Evolutionary conservation across 2,797 vertebrate species (phyloP), one percentile per base, ranked within the genome.

Genomic region (Semotilus atromaculatus): DNA sequence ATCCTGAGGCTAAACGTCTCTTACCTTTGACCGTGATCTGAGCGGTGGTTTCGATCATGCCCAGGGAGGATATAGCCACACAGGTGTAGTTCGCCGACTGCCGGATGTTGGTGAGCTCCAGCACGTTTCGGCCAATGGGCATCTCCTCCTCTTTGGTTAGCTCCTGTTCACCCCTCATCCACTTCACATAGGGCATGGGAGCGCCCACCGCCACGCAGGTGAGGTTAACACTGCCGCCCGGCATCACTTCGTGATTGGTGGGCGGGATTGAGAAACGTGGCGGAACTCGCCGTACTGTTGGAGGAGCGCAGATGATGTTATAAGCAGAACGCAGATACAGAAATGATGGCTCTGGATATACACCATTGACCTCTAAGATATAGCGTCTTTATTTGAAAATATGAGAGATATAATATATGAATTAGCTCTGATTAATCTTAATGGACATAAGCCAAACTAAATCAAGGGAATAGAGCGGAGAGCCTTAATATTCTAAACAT

Each of bases 201-300:
- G 98, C 97, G 0, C 98, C 98, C 58, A 99, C 98, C 0, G 98
- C 98, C 81, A 99, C 98, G 0, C 98, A 99, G 0, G 98, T 99
- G 87, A 99, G 96, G 94, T 99, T 99, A 86, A 99, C 95, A 0
- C 96, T 97, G 92, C 98, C 98, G 0, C 97, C 97, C 0, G 98
- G 98, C 98, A 99, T 99, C 92, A 99, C 97, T 93, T 99, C 97
- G 0, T 98, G 96, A 94, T 96, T 96, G 92, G 95, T 97, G 19
- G 98, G 98, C 85, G 98, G 98, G 91, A 99, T 99, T 92, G 98
- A 99, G 95, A 99, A 99, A 87, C 98, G 97, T 70, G 98, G 98
- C 72, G 98, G 97, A 89, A 99, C 98, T 3, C 97, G 97, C 3
- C 98, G 97, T 90, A 99, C 98, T 99, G 97, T 86, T 93, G 91